Evolutionary conservation across 1,140 invertebrate genomes (phyloP).

Genomic region (Drosophila nannoptera): DNA sequence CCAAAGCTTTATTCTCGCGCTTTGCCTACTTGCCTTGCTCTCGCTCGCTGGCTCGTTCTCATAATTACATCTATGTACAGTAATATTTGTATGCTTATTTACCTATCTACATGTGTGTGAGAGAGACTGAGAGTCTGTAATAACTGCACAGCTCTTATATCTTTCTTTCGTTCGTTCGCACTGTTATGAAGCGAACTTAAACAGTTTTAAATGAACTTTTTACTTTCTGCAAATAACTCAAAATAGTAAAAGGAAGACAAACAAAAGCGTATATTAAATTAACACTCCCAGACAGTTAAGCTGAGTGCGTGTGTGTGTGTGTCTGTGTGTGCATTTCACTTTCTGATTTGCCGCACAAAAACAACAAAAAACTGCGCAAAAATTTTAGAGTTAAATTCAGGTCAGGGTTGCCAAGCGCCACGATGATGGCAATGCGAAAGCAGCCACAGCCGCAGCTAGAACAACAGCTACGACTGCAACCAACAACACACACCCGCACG

Average conservation of each 20-base stretch:
- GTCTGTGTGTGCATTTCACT: conserved; percentile 27
- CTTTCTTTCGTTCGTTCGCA: not conserved
- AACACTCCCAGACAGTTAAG: conserved; percentile 43
- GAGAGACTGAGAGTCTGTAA: not conserved
- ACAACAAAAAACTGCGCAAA: conserved; percentile 40
- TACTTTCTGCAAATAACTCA: not conserved
- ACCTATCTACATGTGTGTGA: not conserved
- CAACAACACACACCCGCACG: conserved; percentile 44
- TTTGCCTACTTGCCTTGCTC: not conserved
- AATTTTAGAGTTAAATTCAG: conserved; percentile 68
- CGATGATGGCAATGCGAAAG: conserved; percentile 49
- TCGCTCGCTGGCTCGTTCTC: not conserved
- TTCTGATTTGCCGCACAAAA: conserved; percentile 36
- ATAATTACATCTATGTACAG: not conserved
- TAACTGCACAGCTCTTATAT: not conserved
- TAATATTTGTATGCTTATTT: not conserved
- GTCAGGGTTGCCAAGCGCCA: conserved; percentile 65
- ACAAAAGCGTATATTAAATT: conserved; percentile 61
- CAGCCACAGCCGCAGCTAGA: conserved; percentile 28
- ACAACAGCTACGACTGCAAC: conserved; percentile 17
- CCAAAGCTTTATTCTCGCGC: not conserved
- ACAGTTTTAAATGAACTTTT: conserved; percentile 46
- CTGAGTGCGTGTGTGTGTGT: conserved; percentile 16
- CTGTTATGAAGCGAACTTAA: conserved; percentile 49
- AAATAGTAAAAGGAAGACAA: conserved; percentile 16